Evolutionary conservation across 2,888 invertebrate genomes (phyloP).

Genomic region (Dynastes tityus): DNA sequence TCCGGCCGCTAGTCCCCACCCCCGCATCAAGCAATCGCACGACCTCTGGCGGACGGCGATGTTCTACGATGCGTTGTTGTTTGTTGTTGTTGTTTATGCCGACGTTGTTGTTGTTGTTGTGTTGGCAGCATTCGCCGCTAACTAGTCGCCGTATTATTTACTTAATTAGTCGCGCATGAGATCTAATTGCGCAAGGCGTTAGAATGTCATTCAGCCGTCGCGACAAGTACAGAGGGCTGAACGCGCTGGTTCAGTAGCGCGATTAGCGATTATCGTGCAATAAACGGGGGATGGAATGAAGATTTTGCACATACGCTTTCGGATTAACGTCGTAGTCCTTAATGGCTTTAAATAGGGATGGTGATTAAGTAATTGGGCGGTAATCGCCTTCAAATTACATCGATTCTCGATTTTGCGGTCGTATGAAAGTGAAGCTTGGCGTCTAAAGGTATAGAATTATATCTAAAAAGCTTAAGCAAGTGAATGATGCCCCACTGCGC

Average conservation of each 20-base stretch:
- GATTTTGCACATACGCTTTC: too few species aligned
- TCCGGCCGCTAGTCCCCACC: background rate
- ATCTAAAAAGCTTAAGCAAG: too few species aligned
- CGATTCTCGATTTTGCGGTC: too few species aligned
- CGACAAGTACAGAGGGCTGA: background rate
- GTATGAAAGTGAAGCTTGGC: too few species aligned
- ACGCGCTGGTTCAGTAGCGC: background rate
- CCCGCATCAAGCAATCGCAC: background rate
- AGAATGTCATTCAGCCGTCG: background rate
- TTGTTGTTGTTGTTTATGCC: background rate
- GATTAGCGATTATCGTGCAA: background rate
- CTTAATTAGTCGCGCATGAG: constrained; percentile 27
- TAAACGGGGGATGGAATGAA: background rate
- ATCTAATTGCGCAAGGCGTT: constrained; percentile 29
- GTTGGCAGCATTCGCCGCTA: background rate
- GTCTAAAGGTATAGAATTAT: too few species aligned
- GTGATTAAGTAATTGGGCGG: too few species aligned
- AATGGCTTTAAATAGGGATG: too few species aligned
- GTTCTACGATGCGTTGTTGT: background rate
- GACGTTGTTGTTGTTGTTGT: background rate
- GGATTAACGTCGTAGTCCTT: too few species aligned
- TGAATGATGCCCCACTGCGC: too few species aligned
- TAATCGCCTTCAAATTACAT: too few species aligned
- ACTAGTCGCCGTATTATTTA: constrained; percentile 21
- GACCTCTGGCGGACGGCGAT: background rate